Evolutionary conservation across 2,113 vertebrate species (phyloP).

Genomic region (Hyperopisus bebe): DNA sequence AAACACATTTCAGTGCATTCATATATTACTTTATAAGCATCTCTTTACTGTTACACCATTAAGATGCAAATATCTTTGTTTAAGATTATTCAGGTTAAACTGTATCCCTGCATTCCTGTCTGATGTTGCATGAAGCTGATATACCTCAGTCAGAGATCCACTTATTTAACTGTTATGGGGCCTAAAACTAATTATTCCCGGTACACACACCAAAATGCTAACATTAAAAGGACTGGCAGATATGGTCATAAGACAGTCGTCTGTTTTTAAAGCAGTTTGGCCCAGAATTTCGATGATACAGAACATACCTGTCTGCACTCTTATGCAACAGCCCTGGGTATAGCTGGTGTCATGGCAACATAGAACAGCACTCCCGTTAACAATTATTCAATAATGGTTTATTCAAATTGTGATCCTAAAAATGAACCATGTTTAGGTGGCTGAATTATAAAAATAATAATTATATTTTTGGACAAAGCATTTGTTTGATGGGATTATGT

Average conservation of each 20-base stretch:
- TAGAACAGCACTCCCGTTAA: not conserved
- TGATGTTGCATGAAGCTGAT: not conserved
- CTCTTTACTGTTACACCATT: not conserved
- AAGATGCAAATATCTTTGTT: not conserved
- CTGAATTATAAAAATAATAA: not conserved
- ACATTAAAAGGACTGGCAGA: not conserved
- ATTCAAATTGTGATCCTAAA: no score
- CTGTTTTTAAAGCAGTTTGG: not conserved
- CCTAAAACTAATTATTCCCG: not conserved
- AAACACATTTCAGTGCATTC: not conserved
- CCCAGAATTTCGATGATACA: not conserved
- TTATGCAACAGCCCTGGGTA: constrained; percentile 1
- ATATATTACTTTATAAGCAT: not conserved
- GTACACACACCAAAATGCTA: not conserved
- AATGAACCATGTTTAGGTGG: not conserved
- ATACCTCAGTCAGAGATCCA: not conserved
- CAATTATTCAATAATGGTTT: no score
- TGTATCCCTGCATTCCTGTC: not conserved
- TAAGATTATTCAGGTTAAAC: not conserved
- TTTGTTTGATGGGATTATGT: not conserved
- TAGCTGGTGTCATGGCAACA: constrained; percentile 10
- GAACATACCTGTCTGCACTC: not conserved
- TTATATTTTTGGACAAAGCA: not conserved
- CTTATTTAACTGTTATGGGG: not conserved
- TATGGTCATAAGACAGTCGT: not conserved